These are phyloP conservation scores for Habropoda laboriosa DNA, from an alignment of 1,140 invertebrate genomes.

Conservation along the genomic window DNA sequence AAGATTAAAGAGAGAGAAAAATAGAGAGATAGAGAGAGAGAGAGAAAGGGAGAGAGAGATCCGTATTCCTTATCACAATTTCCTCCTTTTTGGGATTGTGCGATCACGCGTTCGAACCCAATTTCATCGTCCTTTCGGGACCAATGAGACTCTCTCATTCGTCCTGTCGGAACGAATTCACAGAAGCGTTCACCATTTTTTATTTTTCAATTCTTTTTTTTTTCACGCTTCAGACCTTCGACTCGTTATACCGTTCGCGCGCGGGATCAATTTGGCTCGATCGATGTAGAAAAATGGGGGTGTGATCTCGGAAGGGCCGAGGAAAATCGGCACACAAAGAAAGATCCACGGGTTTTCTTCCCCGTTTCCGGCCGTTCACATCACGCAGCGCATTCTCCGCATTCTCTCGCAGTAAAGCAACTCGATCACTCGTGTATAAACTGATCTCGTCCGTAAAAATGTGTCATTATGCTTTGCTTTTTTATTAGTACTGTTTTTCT, in stretches of 20 bases:
- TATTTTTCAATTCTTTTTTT: background rate
- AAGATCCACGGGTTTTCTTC: background rate
- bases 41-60: background rate
- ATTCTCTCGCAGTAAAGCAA: conserved; percentile 3
- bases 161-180: background rate
- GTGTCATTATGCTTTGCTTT: background rate
- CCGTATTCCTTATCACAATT: background rate
- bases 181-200: background rate
- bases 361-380: background rate
- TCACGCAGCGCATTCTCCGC: background rate
- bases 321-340: background rate
- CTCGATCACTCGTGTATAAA: conserved; percentile 16
- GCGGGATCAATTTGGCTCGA: background rate
- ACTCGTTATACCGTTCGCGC: background rate
- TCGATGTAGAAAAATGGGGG: background rate
- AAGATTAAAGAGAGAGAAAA: background rate
- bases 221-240: background rate
- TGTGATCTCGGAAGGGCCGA: background rate
- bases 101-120: background rate
- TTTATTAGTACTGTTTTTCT: background rate
- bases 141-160: background rate
- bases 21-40: background rate
- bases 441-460: conserved; percentile 9
- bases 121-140: background rate
- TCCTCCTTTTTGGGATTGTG: background rate